phyloP scores from a whole-genome alignment of 2,797 vertebrate species.

The Threskiornis aethiopicus region DNA sequence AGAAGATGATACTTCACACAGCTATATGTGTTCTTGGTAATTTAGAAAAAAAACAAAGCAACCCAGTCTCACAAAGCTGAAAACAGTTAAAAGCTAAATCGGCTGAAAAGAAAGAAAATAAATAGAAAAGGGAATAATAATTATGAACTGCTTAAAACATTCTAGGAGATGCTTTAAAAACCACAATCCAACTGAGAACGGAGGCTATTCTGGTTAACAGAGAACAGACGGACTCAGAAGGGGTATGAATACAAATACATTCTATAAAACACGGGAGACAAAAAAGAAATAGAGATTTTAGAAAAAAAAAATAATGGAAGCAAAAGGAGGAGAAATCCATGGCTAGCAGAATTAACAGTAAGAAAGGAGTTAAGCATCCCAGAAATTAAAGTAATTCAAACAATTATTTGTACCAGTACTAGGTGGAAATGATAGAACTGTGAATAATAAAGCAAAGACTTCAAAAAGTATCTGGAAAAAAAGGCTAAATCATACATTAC shows the following conservation, averaged over 20 bases:
- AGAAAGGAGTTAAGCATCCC: not conserved
- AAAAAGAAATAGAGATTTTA: not conserved
- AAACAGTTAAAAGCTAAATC: slow-evolving; percentile 3
- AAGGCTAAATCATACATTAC: not conserved
- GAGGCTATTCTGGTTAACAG: slow-evolving; percentile 15
- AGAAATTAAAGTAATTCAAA: not conserved
- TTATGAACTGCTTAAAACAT: slow-evolving; percentile 15
- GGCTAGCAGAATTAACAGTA: not conserved
- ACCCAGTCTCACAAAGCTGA: not conserved
- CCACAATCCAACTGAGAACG: not conserved
- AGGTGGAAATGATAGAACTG: not conserved
- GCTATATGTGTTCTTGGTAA: not conserved
- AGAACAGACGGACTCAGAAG: not conserved
- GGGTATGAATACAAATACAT: not conserved
- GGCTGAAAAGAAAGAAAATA: slow-evolving; percentile 12
- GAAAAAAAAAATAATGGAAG: not conserved
- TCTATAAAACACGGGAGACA: not conserved
- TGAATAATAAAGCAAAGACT: not conserved
- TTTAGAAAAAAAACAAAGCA: not conserved
- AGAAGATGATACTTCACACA: not conserved
- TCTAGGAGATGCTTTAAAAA: slow-evolving; percentile 15
- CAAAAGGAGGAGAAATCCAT: not conserved
- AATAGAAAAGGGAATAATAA: slow-evolving; percentile 17
- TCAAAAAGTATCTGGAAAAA: not conserved
- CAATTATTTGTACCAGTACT: not conserved